Percentiles rank a stretch among this genome's conserved stretches.
phyloP scores from a whole-genome alignment of 1,140 invertebrate species.

The Saccostrea echinata region DNA sequence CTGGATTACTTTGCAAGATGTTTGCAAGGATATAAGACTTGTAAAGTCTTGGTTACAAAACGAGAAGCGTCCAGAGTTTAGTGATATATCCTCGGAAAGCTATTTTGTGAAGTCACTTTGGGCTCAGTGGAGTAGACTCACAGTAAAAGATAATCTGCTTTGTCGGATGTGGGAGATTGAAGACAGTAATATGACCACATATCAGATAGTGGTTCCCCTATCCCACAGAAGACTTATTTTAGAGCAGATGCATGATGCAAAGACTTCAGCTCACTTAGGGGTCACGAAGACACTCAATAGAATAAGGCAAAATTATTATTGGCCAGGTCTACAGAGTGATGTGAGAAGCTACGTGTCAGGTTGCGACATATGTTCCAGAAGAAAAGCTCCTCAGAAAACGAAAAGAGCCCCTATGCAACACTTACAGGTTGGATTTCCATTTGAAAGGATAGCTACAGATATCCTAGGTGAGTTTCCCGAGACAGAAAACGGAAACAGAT shows the following conservation, averaged over 20 bases:
- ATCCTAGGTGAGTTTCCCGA: constrained; percentile 46
- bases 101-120: constrained; percentile 18
- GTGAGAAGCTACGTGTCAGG: neutral
- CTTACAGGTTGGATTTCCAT: constrained; percentile 29
- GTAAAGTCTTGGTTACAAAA: constrained; percentile 17
- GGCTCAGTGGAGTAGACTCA: constrained; percentile 40
- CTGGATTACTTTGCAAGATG: neutral
- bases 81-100: neutral
- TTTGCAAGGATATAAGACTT: constrained; percentile 17
- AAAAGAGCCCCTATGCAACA: constrained; percentile 41
- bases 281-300: constrained; percentile 36
- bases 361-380: constrained; percentile 49
- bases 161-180: constrained; percentile 48
- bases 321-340: constrained; percentile 46
- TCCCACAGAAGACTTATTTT: constrained; percentile 31
- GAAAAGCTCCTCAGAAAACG: constrained; percentile 44
- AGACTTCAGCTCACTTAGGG: constrained; percentile 39
- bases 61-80: neutral
- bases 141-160: constrained; percentile 41
- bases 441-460: constrained; percentile 51
- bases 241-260: constrained; percentile 54
- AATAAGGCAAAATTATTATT: constrained; percentile 43
- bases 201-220: constrained; percentile 58
- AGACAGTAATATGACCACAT: constrained; percentile 40
- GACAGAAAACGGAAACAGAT: constrained; percentile 45